Evolutionary conservation across 2,888 invertebrate genomes (phyloP).

Genomic region (Antheraea assamensis): DNA sequence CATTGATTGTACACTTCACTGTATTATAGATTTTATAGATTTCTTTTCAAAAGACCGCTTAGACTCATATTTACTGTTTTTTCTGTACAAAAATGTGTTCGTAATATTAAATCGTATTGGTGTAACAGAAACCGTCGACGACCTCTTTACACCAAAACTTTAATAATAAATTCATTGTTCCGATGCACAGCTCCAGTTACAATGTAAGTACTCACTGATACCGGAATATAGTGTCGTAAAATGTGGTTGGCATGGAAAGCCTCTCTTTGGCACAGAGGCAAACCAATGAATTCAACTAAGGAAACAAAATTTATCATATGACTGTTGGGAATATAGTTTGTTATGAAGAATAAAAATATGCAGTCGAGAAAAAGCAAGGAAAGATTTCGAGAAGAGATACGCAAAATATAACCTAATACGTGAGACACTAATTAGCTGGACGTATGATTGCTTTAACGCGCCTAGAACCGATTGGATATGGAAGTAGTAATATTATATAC

Average conservation of each 20-base stretch:
- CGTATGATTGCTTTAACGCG: background rate
- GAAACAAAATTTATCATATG: background rate
- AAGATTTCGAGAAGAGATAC: background rate
- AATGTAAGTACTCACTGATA: slow-evolving; percentile 7
- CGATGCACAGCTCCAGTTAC: slow-evolving; percentile 9
- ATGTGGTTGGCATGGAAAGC: background rate
- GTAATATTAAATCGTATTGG: background rate
- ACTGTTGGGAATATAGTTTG: background rate
- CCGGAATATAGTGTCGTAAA: slow-evolving; percentile 9
- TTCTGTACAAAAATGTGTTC: background rate
- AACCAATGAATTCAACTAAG: background rate
- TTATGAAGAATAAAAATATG: background rate
- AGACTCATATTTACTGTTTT: background rate
- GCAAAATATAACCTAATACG: background rate
- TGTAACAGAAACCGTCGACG: background rate
- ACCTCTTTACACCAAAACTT: slow-evolving; percentile 47
- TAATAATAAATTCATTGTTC: slow-evolving; percentile 48
- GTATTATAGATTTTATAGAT: background rate
- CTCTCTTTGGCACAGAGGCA: background rate
- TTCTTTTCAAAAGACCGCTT: background rate
- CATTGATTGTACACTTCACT: background rate
- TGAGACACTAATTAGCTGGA: background rate
- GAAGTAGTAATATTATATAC: background rate
- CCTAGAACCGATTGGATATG: background rate
- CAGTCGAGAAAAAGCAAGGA: background rate